phyloP scores from a whole-genome alignment of 1,140 invertebrate species.

The Pseudomyrmex concolor region DNA sequence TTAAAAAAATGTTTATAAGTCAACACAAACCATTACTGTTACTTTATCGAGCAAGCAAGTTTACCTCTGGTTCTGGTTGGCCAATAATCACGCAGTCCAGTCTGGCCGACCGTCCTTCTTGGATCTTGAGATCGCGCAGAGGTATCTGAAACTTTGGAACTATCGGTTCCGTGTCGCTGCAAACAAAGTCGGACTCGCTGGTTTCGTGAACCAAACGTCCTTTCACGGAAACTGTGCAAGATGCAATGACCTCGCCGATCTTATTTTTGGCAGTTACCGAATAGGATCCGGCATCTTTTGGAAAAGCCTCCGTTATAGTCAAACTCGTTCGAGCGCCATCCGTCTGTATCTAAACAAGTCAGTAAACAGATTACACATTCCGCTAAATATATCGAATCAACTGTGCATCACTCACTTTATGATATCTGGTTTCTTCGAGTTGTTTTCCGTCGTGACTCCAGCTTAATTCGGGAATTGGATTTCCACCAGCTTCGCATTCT shows the following conservation, averaged over 20 bases:
- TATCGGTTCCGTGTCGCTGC: conserved; percentile 89
- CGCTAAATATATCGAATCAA: neutral
- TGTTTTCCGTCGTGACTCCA: conserved; percentile 90
- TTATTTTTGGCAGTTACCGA: conserved; percentile 88
- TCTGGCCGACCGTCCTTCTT: conserved; percentile 89
- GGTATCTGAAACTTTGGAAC: conserved; percentile 90
- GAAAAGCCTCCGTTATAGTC: conserved; percentile 88
- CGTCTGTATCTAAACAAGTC: conserved; percentile 86
- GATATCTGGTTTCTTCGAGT: conserved; percentile 85
- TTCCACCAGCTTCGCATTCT: conserved; percentile 88
- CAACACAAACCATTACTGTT: neutral
- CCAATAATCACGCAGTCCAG: conserved; percentile 94
- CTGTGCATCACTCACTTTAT: conserved; percentile 83
- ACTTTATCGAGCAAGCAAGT: conserved; percentile 28
- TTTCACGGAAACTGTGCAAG: conserved; percentile 90
- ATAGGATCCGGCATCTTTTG: conserved; percentile 90
- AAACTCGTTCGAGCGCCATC: conserved; percentile 88
- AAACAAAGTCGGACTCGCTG: conserved; percentile 89
- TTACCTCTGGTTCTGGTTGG: conserved; percentile 93
- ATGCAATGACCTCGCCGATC: conserved; percentile 87
- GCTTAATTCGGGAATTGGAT: conserved; percentile 86
- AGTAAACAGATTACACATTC: neutral
- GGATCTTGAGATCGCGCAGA: conserved; percentile 89
- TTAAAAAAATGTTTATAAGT: neutral
- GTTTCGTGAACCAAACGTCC: conserved; percentile 89